phyloP scores from a whole-genome alignment of 2,888 invertebrate genomes.

The Drosophila bunnanda region DNA sequence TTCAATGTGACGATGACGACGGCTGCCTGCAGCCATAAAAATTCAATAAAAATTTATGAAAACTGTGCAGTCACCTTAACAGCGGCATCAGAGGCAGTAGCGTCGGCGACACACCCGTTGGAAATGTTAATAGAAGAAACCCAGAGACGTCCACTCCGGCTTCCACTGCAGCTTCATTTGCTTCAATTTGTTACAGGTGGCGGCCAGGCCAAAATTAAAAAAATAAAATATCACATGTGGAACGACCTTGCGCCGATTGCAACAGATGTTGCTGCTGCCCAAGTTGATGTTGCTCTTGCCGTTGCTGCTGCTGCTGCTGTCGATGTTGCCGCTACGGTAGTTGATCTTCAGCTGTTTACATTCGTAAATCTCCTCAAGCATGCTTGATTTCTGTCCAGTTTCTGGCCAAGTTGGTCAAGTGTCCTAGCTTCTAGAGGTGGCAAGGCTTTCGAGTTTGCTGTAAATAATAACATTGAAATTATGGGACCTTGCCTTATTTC shows the following conservation, averaged over 20 bases:
- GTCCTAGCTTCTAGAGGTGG: slow-evolving; percentile 15
- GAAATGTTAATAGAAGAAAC: slow-evolving; percentile 56
- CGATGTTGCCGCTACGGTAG: slow-evolving; percentile 21
- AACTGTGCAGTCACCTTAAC: slow-evolving; percentile 63
- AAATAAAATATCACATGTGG: slow-evolving; percentile 40
- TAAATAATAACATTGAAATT: neutral
- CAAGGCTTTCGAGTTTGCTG: neutral
- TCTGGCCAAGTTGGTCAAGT: slow-evolving; percentile 36
- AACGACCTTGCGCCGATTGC: slow-evolving; percentile 79
- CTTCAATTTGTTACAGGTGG: slow-evolving; percentile 72
- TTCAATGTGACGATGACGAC: slow-evolving; percentile 55
- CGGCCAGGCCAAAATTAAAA: slow-evolving; percentile 34
- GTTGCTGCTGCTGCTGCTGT: neutral
- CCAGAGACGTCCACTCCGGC: slow-evolving; percentile 34
- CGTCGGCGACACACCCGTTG: slow-evolving; percentile 62
- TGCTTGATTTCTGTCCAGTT: slow-evolving; percentile 17
- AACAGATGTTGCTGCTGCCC: slow-evolving; percentile 37
- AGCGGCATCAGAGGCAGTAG: slow-evolving; percentile 19
- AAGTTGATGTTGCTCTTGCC: slow-evolving; percentile 10
- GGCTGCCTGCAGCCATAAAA: slow-evolving; percentile 69
- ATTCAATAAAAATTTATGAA: slow-evolving; percentile 71
- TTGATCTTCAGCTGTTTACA: slow-evolving; percentile 40
- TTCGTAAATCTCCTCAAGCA: slow-evolving; percentile 23
- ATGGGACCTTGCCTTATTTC: neutral
- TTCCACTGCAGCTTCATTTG: slow-evolving; percentile 64